A percentile compares a stretch with the other conserved stretches of the same genome.
Conservation (phyloP, 2,113 vertebrate genomes). For the Nyctereutes procyonoides region DNA sequence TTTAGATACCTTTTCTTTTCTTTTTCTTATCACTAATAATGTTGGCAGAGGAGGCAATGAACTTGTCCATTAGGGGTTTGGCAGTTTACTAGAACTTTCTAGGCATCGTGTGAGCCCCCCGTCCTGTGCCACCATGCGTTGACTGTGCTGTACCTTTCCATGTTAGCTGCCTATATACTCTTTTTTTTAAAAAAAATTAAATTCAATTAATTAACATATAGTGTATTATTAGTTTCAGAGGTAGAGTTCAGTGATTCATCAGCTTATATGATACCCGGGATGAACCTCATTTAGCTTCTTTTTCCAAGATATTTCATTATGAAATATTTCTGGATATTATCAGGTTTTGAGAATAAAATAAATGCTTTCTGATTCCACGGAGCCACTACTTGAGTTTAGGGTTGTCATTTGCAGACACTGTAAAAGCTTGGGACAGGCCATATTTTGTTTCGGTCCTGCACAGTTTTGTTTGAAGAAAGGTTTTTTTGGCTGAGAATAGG, state of each 20-base stretch:
- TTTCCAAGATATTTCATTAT: not conserved
- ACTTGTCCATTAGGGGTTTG: not conserved
- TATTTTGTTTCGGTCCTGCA: not conserved
- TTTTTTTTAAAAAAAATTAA: not conserved
- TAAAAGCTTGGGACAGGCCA: not conserved
- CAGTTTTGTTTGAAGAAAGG: not conserved
- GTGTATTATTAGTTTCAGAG: not conserved
- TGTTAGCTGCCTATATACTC: not conserved
- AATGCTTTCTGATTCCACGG: not conserved
- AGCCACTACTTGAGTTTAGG: not conserved
- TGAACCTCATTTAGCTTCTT: not conserved
- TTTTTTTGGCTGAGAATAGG: not conserved
- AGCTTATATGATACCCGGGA: not conserved
- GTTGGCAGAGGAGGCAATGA: not conserved
- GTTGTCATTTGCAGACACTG: not conserved
- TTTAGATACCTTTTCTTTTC: not conserved
- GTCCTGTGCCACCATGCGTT: not conserved
- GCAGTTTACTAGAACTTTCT: not conserved
- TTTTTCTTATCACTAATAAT: not conserved
- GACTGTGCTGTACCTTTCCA: not conserved
- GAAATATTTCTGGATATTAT: constrained; percentile 7
- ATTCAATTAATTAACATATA: not conserved
- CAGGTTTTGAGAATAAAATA: not conserved
- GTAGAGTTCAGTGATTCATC: not conserved
- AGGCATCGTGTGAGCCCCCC: not conserved